These are phyloP conservation scores for Solenopsis invicta DNA, from an alignment of 1,140 invertebrate genomes.

Conservation along the genomic window DNA sequence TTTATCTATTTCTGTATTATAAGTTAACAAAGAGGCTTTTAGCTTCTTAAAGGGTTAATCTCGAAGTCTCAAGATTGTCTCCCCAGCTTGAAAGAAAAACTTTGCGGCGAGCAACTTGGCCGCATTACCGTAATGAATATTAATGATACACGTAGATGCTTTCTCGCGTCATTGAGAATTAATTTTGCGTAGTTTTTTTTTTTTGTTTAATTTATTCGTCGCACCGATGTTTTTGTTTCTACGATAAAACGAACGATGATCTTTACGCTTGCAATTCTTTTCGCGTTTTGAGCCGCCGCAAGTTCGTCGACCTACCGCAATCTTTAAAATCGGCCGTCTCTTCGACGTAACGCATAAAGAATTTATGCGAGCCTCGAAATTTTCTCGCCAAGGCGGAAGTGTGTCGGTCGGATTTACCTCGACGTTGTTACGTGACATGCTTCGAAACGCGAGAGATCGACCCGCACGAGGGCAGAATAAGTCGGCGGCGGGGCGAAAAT, in stretches of 20 bases:
- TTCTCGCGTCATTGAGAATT: neutral
- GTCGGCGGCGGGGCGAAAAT: constrained; percentile 45
- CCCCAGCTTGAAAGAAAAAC: constrained; percentile 9
- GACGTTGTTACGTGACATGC: constrained; percentile 59
- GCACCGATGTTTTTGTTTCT: neutral
- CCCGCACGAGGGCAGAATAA: constrained; percentile 12
- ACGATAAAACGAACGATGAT: neutral
- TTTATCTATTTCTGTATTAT: constrained; percentile 36
- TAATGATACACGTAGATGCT: constrained; percentile 7
- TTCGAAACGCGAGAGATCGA: constrained; percentile 41
- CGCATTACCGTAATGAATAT: constrained; percentile 2
- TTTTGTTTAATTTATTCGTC: neutral
- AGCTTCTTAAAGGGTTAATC: constrained; percentile 24
- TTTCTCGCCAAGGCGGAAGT: constrained; percentile 18
- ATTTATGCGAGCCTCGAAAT: constrained; percentile 34
- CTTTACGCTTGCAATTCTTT: neutral
- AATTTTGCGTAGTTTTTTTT: neutral
- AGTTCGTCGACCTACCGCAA: constrained; percentile 8
- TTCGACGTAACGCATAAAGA: constrained; percentile 26
- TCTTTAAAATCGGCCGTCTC: neutral
- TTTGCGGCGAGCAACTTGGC: constrained; percentile 3
- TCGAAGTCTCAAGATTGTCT: constrained; percentile 16
- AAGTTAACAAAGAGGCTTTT: constrained; percentile 37
- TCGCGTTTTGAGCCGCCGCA: neutral
- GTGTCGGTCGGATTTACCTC: constrained; percentile 34